Base-by-base conservation (phyloP, 2,888 invertebrate species). In the Latrodectus hesperus region DNA sequence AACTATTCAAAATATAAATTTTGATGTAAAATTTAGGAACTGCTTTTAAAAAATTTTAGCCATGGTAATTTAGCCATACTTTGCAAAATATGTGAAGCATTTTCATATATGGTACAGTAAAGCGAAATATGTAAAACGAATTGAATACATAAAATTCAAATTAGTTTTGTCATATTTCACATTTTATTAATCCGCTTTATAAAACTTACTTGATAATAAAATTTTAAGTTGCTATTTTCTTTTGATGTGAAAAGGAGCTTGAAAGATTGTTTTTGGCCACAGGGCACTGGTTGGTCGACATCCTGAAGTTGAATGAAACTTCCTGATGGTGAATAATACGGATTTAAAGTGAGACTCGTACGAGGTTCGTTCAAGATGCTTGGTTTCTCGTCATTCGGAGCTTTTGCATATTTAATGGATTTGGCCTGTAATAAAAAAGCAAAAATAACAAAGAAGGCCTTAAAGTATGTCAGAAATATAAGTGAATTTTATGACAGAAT, bases 281-380 rank as follows among this genome's bases (percentile, higher is more conserved):
- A 88, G 1, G 74, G n/a, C 22, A 88, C 38, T 5, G 51, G 16
- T 11, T 72, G 53, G 26, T 73, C 70, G 4, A 73, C 52, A n/a
- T 52, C 72, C 64, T 84, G 77, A 64, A 88, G 9, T 17, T 88
- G 88, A 38, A 88, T 77, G 53, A 79, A 84, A 70, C 81, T 88
- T 51, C 84, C 88, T 3, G 81, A 81, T 17, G 88, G 88, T 0
- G 88, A 88, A 53, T 68, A 88, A 72, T 76, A 88, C 0, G 88
- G 84, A 12, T 71, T 73, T 38, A 88, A n/a, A 4, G 71, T 77
- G 38, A 74, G 77, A 22, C 76, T 64, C 5, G 84, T 53, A 26
- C 76, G 11, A 0, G 88, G 88, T 16, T 65, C 70, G 17, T 65
- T 74, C 6, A 88, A 49, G 16, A 67, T 60, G 14, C 53, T 55